Evolutionary conservation across 2,888 invertebrate genomes (phyloP), one percentile per base, ranked within the genome.

Genomic region (Torymus texanus): DNA sequence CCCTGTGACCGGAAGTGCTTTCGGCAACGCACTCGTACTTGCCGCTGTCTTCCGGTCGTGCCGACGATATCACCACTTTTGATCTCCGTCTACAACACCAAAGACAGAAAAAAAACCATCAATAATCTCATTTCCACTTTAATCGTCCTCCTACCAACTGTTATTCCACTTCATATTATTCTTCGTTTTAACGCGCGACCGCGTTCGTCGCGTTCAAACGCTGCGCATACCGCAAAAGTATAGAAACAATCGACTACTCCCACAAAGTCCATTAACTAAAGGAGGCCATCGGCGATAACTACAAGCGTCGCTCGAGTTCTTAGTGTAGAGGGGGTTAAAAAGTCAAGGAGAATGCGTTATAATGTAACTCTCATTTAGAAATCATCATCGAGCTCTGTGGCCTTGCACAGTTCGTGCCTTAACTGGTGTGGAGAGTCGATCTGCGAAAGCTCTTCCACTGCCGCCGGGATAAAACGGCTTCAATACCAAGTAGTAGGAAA

Each of bases 11-110:
- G 84, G 93, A 92, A 82, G 94, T 93, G 84, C 94, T 94, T 89
- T 94, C 94, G 83, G 96, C 96, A 87, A 95, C 92, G 91, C 97
- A 97, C 91, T 96, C 95, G 92, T 96, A 97, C 87, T 92, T 92
- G 88, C 96, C 96, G 85, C 94, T 93, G 92, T 96, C 95, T 90
- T 94, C 93, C 86, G 92, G 93, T 88, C 93, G 93, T 87, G 94
- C 94, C 88, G 94, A 94, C 88, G 93, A 93, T 92, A 96, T 95
- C 90, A 94, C 94, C 91, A 97, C 93, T 91, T 95, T 95, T 92
- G 96, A 95, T 93, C 95, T 94, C 92, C 94, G 94, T 92, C 96
- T 96, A 92, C 62, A 91, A 92, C 14, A 41, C 8, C 5, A 41
- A 41, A 8, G 8, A 41, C 8, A 41, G 8, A 41, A 41, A 8